A percentile compares a stretch with the other conserved stretches of the same genome.
Evolutionary conservation across 2,797 vertebrate genomes (phyloP).

Genomic region (Lepilemur ruficaudatus): DNA sequence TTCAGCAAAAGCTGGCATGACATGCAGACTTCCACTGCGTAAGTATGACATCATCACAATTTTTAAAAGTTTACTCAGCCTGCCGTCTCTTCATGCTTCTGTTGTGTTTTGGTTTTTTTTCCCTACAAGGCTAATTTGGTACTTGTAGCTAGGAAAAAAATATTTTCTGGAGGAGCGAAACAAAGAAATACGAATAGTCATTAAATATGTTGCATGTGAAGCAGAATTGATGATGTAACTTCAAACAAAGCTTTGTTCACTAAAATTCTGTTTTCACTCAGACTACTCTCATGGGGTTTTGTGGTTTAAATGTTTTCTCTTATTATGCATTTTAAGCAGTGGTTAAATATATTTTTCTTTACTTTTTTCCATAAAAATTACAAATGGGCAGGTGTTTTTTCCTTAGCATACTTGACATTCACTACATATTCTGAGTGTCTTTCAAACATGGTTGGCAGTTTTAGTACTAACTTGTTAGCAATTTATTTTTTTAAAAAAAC

Average conservation of each 20-base stretch:
- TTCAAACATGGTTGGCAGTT: neutral
- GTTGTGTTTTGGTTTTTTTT: neutral
- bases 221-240: neutral
- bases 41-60: constrained; percentile 81
- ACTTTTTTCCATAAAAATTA: neutral
- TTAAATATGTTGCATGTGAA: neutral
- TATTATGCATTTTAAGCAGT: neutral
- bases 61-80: no score
- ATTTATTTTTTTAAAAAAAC: neutral
- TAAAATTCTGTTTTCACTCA: neutral
- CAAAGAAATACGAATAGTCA: neutral
- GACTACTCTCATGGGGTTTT: neutral
- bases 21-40: constrained; percentile 95
- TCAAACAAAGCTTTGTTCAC: neutral
- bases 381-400: neutral
- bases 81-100: neutral
- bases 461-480: neutral
- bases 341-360: neutral
- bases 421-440: neutral
- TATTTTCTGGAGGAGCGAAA: neutral
- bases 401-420: neutral
- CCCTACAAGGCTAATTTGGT: neutral
- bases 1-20: constrained; percentile 96
- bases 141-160: neutral
- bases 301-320: neutral